phyloP scores from a whole-genome alignment of 2,888 invertebrate species.

The Sarcophaga rosellei region DNA sequence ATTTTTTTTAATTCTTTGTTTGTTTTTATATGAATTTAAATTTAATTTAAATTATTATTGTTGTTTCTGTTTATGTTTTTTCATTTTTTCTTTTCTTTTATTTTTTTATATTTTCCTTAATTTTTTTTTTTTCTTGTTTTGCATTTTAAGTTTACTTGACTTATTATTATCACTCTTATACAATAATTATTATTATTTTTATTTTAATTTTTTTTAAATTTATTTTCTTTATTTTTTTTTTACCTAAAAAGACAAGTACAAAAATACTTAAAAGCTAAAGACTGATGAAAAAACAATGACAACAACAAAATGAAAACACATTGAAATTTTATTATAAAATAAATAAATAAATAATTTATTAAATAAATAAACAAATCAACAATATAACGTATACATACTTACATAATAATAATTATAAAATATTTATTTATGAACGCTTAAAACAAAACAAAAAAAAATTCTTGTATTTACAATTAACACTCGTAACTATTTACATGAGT shows the following conservation, averaged over 20 bases:
- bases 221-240: slow-evolving; percentile 32
- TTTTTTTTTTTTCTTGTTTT: not conserved
- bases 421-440: too few relatives aligned
- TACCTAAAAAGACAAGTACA: slow-evolving; percentile 70
- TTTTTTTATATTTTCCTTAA: too few relatives aligned
- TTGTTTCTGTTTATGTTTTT: slow-evolving; percentile 34
- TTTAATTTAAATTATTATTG: slow-evolving; percentile 66
- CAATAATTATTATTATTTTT: too few relatives aligned
- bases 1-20: slow-evolving; percentile 18
- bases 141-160: not conserved
- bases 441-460: slow-evolving; percentile 35
- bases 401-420: too few relatives aligned
- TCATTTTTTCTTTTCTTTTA: slow-evolving; percentile 5
- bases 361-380: not conserved
- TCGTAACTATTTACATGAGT: slow-evolving; percentile 61
- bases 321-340: too few relatives aligned
- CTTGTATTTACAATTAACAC: slow-evolving; percentile 66
- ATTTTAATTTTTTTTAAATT: slow-evolving; percentile 12
- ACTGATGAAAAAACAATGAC: slow-evolving; percentile 17
- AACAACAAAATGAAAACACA: too few relatives aligned
- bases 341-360: too few relatives aligned
- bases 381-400: not conserved
- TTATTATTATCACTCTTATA: slow-evolving; percentile 4
- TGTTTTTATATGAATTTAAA: slow-evolving; percentile 60
- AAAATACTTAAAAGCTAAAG: slow-evolving; percentile 71